phyloP scores from a whole-genome alignment of 2,888 invertebrate genomes.

The Hydroisotoma schaefferi region DNA sequence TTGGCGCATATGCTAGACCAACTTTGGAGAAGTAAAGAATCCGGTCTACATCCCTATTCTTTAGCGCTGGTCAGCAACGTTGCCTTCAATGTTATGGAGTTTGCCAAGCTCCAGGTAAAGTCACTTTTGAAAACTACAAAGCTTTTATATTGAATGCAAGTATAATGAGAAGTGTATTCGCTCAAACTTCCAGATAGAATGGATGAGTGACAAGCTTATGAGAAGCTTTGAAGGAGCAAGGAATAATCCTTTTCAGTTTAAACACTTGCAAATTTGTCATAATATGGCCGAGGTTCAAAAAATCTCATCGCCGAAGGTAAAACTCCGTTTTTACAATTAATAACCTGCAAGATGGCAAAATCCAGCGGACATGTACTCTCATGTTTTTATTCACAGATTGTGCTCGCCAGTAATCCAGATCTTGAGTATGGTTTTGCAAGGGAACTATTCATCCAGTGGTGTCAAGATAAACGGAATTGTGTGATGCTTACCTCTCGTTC shows the following conservation, averaged over 20 bases:
- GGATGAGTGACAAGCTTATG: constrained; percentile 99
- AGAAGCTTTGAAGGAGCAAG: constrained; percentile 84
- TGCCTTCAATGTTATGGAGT: constrained; percentile 96
- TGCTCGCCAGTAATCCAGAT: constrained; percentile 90
- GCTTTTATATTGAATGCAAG: not conserved
- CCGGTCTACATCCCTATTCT: constrained; percentile 90
- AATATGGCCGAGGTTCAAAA: constrained; percentile 78
- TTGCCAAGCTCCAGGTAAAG: constrained; percentile 87
- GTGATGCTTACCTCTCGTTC: constrained; percentile 80
- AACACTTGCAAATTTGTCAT: constrained; percentile 90
- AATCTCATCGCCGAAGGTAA: constrained; percentile 80
- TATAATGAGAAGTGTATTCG: too few relatives aligned
- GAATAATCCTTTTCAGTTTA: constrained; percentile 93
- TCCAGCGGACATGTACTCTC: not conserved
- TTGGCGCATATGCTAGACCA: constrained; percentile 94
- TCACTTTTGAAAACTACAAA: too few relatives aligned
- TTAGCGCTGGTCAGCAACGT: constrained; percentile 91
- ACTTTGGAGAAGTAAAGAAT: constrained; percentile 90
- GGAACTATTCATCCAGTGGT: constrained; percentile 93
- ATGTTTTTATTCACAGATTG: constrained; percentile 60
- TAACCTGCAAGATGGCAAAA: too few relatives aligned
- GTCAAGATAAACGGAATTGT: constrained; percentile 83
- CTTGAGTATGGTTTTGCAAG: constrained; percentile 92
- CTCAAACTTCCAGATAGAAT: constrained; percentile 71
- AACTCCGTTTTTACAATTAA: too few relatives aligned